These are phyloP conservation scores for Dinoponera quadriceps DNA, from an alignment of 1,140 invertebrate species.

Conservation along the genomic window DNA sequence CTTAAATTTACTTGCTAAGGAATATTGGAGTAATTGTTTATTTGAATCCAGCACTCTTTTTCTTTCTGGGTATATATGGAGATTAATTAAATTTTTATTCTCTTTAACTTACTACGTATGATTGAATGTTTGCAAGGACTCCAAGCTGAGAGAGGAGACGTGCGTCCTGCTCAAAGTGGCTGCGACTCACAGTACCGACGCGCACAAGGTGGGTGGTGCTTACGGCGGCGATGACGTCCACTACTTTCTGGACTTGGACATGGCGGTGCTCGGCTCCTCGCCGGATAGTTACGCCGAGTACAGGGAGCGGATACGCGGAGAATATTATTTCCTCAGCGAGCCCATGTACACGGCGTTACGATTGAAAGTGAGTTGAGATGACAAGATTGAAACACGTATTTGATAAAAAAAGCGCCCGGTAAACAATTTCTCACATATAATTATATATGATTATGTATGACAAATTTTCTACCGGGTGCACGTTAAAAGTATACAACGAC, in stretches of 20 bases:
- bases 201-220: slow-evolving; percentile 86
- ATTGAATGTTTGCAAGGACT: slow-evolving; percentile 77
- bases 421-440: too few relatives aligned
- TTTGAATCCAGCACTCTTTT: too few relatives aligned
- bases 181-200: slow-evolving; percentile 87
- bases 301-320: slow-evolving; percentile 85
- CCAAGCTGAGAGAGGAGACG: slow-evolving; percentile 83
- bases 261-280: slow-evolving; percentile 86
- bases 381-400: too few relatives aligned
- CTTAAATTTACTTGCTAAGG: too few relatives aligned
- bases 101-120: not conserved
- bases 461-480: too few relatives aligned
- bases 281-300: slow-evolving; percentile 86
- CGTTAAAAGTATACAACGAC: slow-evolving; percentile 23
- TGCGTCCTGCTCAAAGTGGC: slow-evolving; percentile 85
- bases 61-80: too few relatives aligned
- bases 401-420: too few relatives aligned
- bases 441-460: too few relatives aligned
- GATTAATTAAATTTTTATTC: not conserved
- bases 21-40: too few relatives aligned
- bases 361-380: slow-evolving; percentile 84
- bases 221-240: slow-evolving; percentile 88
- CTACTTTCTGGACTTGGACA: slow-evolving; percentile 88
- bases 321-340: slow-evolving; percentile 87
- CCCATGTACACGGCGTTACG: slow-evolving; percentile 86